A percentile compares a stretch with the other conserved stretches of the same genome.
Conservation (phyloP, 2,888 invertebrate genomes). For the Andrena bucephala region DNA sequence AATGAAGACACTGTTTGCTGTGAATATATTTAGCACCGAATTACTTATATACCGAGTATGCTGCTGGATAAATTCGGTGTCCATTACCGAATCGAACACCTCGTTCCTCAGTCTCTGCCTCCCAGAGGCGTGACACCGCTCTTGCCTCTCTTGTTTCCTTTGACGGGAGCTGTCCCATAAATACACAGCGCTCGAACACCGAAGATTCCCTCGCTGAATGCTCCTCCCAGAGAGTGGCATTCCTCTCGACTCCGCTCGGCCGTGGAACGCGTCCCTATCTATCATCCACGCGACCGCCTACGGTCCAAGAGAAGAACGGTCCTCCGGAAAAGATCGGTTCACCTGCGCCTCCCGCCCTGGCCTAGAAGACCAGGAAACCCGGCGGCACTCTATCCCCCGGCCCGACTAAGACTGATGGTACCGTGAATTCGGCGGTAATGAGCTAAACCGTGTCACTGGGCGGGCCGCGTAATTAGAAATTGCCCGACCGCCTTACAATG, state of each 20-base stretch:
- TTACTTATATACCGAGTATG: too few species aligned
- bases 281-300: conserved; percentile 46
- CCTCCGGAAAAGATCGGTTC: conserved; percentile 15
- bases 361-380: not conserved
- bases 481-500: conserved; percentile 24
- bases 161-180: conserved; percentile 67
- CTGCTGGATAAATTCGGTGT: too few species aligned
- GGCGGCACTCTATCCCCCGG: not conserved
- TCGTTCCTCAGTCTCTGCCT: conserved; percentile 72
- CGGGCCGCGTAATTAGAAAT: conserved; percentile 65
- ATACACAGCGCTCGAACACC: conserved; percentile 67
- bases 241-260: conserved; percentile 45
- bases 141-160: conserved; percentile 68
- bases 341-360: not conserved
- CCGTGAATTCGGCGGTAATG: conserved; percentile 53
- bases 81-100: not conserved
- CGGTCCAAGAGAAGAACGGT: conserved; percentile 9
- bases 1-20: too few species aligned
- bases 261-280: conserved; percentile 43
- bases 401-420: conserved; percentile 50
- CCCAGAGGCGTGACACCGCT: conserved; percentile 73
- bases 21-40: too few species aligned
- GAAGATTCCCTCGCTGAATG: conserved; percentile 23
- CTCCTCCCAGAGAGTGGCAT: conserved; percentile 17
- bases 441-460: conserved; percentile 44